Percentiles rank a stretch among this genome's conserved stretches.
phyloP scores from a whole-genome alignment of 2,888 invertebrate species.

The Trichogramma dendrolimi region DNA sequence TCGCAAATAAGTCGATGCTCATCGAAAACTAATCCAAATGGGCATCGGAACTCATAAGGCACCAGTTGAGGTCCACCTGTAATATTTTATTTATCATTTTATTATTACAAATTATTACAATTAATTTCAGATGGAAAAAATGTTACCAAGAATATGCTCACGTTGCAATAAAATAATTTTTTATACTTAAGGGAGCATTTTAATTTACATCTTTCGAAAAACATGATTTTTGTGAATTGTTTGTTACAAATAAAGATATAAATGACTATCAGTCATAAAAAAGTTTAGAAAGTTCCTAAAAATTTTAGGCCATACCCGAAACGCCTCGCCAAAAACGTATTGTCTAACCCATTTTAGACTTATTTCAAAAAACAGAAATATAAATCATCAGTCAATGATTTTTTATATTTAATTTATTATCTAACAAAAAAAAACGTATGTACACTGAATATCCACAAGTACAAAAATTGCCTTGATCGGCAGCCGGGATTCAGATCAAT shows the following conservation, averaged over 20 bases:
- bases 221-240: not conserved
- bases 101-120: not conserved
- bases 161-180: not conserved
- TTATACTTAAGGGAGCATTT: not conserved
- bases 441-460: too few species aligned
- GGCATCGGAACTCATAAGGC: conserved; percentile 78
- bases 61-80: conserved; percentile 51
- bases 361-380: too few species aligned
- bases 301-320: not conserved
- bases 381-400: too few species aligned
- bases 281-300: not conserved
- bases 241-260: not conserved
- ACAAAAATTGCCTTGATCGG: too few species aligned
- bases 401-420: too few species aligned
- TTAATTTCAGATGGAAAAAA: not conserved
- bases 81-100: conserved; percentile 8
- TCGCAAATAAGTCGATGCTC: conserved; percentile 67
- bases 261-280: too few species aligned
- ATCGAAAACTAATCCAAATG: conserved; percentile 75
- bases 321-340: too few species aligned
- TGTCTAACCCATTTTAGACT: too few species aligned
- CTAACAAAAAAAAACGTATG: too few species aligned
- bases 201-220: not conserved
- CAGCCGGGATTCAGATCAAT: too few species aligned
- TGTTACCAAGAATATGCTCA: not conserved